phyloP scores from a whole-genome alignment of 2,113 vertebrate genomes.

The Trochalopteron elliotii region DNA sequence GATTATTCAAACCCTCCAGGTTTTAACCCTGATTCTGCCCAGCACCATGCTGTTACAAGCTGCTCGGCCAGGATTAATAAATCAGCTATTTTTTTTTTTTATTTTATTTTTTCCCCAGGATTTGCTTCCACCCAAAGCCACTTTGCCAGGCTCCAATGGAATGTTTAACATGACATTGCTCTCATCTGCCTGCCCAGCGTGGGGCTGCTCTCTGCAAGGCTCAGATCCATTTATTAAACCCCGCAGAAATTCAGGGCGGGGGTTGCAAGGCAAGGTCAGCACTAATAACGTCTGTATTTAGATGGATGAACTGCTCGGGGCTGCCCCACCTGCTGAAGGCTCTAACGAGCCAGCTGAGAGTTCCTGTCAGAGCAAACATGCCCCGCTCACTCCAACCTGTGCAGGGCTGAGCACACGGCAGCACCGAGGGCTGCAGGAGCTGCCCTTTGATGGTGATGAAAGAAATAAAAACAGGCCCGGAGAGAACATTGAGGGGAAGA shows the following conservation, averaged over 20 bases:
- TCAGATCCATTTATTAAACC: slow-evolving; percentile 15
- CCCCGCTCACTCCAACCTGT: neutral
- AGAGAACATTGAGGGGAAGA: neutral
- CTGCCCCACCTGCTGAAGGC: slow-evolving; percentile 59
- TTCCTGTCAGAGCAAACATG: slow-evolving; percentile 18
- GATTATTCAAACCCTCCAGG: slow-evolving; percentile 21
- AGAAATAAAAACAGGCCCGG: slow-evolving; percentile 43
- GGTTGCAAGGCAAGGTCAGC: slow-evolving; percentile 11
- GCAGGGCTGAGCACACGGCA: neutral
- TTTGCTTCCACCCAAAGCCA: slow-evolving; percentile 1
- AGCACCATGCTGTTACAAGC: neutral
- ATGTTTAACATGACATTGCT: neutral
- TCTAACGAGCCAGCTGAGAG: slow-evolving; percentile 24
- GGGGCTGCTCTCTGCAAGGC: neutral
- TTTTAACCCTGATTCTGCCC: slow-evolving; percentile 20
- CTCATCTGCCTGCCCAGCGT: slow-evolving; percentile 25
- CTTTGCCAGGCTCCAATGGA: slow-evolving; percentile 25
- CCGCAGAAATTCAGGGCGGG: neutral
- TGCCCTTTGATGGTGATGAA: neutral
- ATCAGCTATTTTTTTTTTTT: slow-evolving; percentile 36
- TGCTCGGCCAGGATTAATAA: slow-evolving; percentile 13
- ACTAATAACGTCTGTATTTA: slow-evolving; percentile 11
- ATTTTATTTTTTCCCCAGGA: neutral
- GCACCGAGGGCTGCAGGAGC: neutral
- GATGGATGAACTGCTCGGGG: neutral